Evolutionary conservation across 2,113 vertebrate species (phyloP).

Genomic region (Gorsachius goisagi): DNA sequence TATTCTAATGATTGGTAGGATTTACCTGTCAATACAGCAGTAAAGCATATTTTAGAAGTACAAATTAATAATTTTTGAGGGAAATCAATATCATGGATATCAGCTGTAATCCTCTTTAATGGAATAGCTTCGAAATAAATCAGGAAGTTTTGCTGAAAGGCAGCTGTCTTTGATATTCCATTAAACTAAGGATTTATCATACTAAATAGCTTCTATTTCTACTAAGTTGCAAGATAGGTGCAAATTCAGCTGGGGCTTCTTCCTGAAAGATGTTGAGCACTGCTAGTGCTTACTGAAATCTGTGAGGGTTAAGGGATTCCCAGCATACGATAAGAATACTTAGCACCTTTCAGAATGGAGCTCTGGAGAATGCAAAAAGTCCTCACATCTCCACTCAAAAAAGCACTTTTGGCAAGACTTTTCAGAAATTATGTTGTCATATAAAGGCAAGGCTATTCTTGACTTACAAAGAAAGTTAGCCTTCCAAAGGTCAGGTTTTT

Average conservation of each 20-base stretch:
- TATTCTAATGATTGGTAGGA: neutral
- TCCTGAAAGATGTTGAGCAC: neutral
- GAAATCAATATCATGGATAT: neutral
- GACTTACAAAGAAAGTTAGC: neutral
- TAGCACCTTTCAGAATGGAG: neutral
- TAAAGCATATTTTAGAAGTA: neutral
- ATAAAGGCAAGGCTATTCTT: neutral
- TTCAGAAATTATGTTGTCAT: neutral
- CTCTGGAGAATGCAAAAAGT: neutral
- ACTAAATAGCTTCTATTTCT: neutral
- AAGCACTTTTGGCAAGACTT: neutral
- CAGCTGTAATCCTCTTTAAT: conserved; percentile 8
- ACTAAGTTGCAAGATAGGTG: neutral
- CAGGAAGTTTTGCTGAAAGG: conserved; percentile 11
- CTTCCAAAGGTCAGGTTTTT: neutral
- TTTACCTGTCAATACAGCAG: neutral
- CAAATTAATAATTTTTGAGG: neutral
- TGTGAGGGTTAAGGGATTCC: neutral
- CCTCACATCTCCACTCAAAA: neutral
- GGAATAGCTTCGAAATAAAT: conserved; percentile 10
- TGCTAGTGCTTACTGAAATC: neutral
- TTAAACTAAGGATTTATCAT: neutral
- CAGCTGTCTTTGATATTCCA: neutral
- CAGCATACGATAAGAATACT: neutral
- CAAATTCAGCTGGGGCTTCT: neutral